Evolutionary conservation across 2,797 vertebrate genomes (phyloP), one percentile per base, ranked within the genome.

Genomic region (Neomorphus geoffroyi): DNA sequence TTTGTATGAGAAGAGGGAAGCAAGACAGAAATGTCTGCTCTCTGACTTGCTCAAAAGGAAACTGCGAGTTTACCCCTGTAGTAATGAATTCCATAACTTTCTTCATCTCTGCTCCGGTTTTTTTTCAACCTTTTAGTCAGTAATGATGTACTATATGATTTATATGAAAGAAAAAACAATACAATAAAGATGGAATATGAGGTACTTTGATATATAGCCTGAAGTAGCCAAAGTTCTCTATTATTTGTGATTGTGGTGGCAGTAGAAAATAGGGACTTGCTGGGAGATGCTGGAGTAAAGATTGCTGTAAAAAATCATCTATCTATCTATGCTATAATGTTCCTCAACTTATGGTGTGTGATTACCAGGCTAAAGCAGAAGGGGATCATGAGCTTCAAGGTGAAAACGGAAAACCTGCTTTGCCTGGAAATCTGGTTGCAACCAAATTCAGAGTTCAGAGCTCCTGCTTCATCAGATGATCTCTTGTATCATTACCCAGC

Each of bases 381-480:
- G 13, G 51, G 30, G 27, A 41, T 86, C 28, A 79, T 72, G 48
- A 86, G 17, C 54, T 90, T 30, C 46, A 80, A 90, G 37, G n/a
- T 65, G 16, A 69, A 90, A 84, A 88, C 26, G 30, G n/a, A 93
- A 88, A 90, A 75, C 66, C 27, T 72, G 57, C 48, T 93, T 91
- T 65, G 43, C 62, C 69, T 90, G 24, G 54, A 90, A 88, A 64
- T 78, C 45, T 81, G 30, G 45, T 86, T 67, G 41, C 22, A 48
- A 48, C 46, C 46, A 48, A 48, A 48, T 48, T 48, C 46, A 48
- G 5, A 16, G 37, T 80, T 88, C n/a, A 33, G 66, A 58, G 66
- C 86, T 94, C 50, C 50, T 90, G 30, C 50, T 94, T 86, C 86
- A 79, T 88, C 91, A 71, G 37, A 83, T 78, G 72, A 65, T 93